Evolutionary conservation across 2,888 invertebrate genomes (phyloP), one percentile per base, ranked within the genome.

Genomic region (Orthosia incerta): DNA sequence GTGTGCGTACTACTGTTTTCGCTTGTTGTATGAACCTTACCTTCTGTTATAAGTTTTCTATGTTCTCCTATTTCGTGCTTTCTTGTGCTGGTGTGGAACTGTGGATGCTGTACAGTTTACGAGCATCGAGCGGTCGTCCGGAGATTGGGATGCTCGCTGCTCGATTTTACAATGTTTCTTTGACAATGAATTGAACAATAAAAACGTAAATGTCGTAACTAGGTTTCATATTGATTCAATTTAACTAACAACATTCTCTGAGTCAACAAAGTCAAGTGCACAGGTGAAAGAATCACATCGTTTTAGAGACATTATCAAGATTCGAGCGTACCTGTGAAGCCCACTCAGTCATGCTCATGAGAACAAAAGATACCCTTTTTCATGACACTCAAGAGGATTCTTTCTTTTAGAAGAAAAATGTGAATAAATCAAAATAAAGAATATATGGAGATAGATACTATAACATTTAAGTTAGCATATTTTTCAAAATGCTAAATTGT

Each of bases 141-240:
- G 60, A 48, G 68, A 62, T 61, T 62, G 80, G 64, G 46, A 62
- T 31, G 66, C 53, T 45, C 48, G 23, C 48, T 61, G 60, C 26
- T 71, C 63, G n/a, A 64, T 71, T 55, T 67, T 46, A 68, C 60
- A 71, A 76, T 57, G 53, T 81, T 23, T 50, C 23, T 57, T 53
- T 60, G 71, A 20, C 48, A 61, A 69, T 62, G 65, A 65, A 50
- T 74, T 61, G 26, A 48, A 26, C n/a, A 64, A 61, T 31, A 64
- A 53, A 79, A 69, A n/a, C 26, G 9, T 31, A 53, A 2, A 46
- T n/a, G 5, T 46, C 1, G 3, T 61, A 4, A 13, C 12, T 61
- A 26, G 15, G 9, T 31, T 23, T 62, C n/a, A 5, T 23, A 4
- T 9, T 18, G n/a, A 48, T 64, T 50, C 64, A 48, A 62, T 4